These are phyloP conservation scores for Trypoxylon attenuatum DNA, from an alignment of 2,888 invertebrate species.

Conservation along the genomic window DNA sequence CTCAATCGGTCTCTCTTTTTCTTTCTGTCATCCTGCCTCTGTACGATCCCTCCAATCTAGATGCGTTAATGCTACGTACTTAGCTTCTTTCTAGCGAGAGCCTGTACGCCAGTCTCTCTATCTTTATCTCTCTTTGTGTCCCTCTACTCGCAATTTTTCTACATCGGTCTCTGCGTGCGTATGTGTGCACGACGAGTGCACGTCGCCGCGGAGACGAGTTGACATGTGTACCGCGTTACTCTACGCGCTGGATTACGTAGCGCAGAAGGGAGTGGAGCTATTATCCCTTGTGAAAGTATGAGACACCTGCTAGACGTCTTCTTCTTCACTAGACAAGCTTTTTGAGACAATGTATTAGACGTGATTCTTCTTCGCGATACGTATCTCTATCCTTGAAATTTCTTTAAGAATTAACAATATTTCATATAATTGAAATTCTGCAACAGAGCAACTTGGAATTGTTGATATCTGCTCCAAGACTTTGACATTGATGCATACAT, in stretches of 20 bases:
- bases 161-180: too few species aligned
- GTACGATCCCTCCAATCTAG: neutral
- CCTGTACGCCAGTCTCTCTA: neutral
- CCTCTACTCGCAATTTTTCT: neutral
- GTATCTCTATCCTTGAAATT: neutral
- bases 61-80: neutral
- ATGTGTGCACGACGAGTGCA: constrained; percentile 1
- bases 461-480: neutral
- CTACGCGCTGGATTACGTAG: constrained; percentile 2
- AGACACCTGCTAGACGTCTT: neutral
- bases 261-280: constrained; percentile 4
- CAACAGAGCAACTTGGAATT: too few species aligned
- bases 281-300: neutral
- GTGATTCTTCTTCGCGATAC: too few species aligned
- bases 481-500: constrained; percentile 9
- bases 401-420: too few species aligned
- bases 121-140: neutral
- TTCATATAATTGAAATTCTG: too few species aligned
- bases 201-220: constrained; percentile 7
- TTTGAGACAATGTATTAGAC: neutral
- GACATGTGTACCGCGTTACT: constrained; percentile 24
- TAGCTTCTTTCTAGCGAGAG: neutral
- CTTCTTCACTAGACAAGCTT: too few species aligned
- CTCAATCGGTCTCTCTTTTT: constrained; percentile 12
- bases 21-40: neutral